Evolutionary conservation across 2,888 invertebrate genomes (phyloP).

Genomic region (Oscheius onirici): DNA sequence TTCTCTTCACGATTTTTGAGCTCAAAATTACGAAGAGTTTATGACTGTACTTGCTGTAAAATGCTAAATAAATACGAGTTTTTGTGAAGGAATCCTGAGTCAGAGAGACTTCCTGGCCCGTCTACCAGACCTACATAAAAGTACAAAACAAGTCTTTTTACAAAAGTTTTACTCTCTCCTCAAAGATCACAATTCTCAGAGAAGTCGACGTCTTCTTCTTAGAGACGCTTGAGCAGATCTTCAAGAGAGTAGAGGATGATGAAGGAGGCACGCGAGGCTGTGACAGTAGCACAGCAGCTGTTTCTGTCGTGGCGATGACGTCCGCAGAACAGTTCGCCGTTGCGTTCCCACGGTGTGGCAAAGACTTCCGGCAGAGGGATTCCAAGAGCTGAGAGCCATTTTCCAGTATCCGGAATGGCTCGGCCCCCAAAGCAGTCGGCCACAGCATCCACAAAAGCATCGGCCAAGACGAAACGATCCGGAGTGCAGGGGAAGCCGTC

Average conservation of each 20-base stretch:
- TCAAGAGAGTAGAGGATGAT: conserved; percentile 43
- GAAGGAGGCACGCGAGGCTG: conserved; percentile 48
- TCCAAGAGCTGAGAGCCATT: conserved; percentile 44
- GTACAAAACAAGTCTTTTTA: no score
- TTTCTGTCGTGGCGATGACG: conserved; percentile 32
- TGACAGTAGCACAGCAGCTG: conserved; percentile 37
- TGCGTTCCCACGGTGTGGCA: conserved; percentile 33
- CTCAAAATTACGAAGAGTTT: no score
- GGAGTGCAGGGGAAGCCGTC: conserved; percentile 52
- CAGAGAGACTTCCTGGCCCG: no score
- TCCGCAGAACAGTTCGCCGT: conserved; percentile 35
- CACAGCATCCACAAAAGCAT: conserved; percentile 60
- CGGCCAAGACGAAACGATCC: conserved; percentile 53
- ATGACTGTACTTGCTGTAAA: no score
- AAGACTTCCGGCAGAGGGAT: conserved; percentile 25
- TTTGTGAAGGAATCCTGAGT: no score
- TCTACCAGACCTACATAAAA: no score
- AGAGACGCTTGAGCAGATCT: conserved; percentile 30
- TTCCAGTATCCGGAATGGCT: conserved; percentile 36
- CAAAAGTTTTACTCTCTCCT: no score
- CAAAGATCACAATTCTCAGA: no score
- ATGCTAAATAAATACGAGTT: no score
- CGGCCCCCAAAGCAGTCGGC: conserved; percentile 43
- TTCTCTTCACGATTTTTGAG: no score
- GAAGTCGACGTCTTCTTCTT: neutral